Evolutionary conservation across 2,113 vertebrate genomes (phyloP), one percentile per base, ranked within the genome.

Genomic region (Limnothrissa miodon): DNA sequence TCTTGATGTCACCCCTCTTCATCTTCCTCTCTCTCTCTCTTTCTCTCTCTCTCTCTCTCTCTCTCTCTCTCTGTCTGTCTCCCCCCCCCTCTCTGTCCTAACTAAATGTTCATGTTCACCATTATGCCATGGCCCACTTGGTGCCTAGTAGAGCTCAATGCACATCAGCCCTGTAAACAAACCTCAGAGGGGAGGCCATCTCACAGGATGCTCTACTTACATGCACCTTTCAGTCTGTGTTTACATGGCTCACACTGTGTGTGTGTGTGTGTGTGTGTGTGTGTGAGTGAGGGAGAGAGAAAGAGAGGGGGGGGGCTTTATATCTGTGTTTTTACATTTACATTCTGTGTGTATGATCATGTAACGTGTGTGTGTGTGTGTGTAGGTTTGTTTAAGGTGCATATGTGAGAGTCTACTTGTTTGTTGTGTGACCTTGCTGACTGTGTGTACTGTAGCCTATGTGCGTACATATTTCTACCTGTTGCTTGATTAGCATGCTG

Each of bases 101-200:
- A 21, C 51, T 19, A 19, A 56, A 82, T 85, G 53, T 80, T 80
- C 83, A 80, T 78, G 84, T 80, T 82, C 82, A 84, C 80, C 88
- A 87, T 90, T 90, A 87, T 87, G 59, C 46, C 85, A 90, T 83
- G 89, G 87, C 89, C 92, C 89, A 91, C 90, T 93, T 90, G 89
- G 89, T 93, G 80, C 91, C 91, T 93, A 93, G 93, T 93, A 90
- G 89, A 92, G 91, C 91, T 89, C 83, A 82, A 87, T 90, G 89
- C 89, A 89, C 87, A 87, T 89, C 87, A 88, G 86, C 87, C 88
- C 80, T 82, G 74, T 82, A 88, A 86, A 85, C 86, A 90, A 88
- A 88, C 85, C 86, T 87, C 86, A 85, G 84, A 87, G 90, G 89
- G 78, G 66, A n/a, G 81, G 82, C 7, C 85, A 83, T 87, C 89